Percentiles rank a stretch among this genome's conserved stretches.
Conservation (phyloP, 2,113 vertebrate species). For the Coturnix japonica region DNA sequence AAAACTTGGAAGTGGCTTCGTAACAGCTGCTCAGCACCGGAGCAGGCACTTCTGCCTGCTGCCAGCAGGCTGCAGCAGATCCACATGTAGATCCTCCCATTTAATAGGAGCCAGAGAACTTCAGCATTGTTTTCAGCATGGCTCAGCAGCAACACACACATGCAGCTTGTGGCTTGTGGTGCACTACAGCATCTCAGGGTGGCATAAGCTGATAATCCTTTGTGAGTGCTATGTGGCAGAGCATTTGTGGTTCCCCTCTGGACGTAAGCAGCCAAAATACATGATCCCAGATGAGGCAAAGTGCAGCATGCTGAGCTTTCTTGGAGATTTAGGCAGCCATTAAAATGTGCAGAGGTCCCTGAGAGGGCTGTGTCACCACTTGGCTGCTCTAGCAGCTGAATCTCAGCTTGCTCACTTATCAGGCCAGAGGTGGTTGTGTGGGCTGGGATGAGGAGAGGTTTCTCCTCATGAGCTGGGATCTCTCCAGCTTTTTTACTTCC, state of each 20-base stretch:
- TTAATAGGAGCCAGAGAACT: neutral
- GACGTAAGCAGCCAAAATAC: neutral
- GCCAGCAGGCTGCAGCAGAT: conserved; percentile 40
- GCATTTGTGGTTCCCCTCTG: neutral
- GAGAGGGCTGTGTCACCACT: neutral
- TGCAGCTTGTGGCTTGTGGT: rapidly evolving
- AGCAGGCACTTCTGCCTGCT: neutral
- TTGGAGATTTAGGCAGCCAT: neutral
- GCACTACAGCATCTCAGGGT: neutral
- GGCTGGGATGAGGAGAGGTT: neutral
- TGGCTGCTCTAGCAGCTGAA: neutral
- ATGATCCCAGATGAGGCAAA: neutral
- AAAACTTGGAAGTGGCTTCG: neutral
- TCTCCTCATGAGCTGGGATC: neutral
- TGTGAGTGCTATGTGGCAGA: neutral
- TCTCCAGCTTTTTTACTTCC: neutral
- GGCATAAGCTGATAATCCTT: neutral
- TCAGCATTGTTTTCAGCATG: rapidly evolving
- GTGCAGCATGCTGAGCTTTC: neutral
- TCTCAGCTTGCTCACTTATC: neutral
- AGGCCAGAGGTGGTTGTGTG: neutral
- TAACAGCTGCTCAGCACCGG: rapidly evolving
- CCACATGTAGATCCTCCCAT: rapidly evolving
- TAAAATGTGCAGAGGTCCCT: neutral
- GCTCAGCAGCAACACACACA: neutral